These are phyloP conservation scores for Ammodytes dubius DNA, from an alignment of 2,113 vertebrate species.

Conservation along the genomic window DNA sequence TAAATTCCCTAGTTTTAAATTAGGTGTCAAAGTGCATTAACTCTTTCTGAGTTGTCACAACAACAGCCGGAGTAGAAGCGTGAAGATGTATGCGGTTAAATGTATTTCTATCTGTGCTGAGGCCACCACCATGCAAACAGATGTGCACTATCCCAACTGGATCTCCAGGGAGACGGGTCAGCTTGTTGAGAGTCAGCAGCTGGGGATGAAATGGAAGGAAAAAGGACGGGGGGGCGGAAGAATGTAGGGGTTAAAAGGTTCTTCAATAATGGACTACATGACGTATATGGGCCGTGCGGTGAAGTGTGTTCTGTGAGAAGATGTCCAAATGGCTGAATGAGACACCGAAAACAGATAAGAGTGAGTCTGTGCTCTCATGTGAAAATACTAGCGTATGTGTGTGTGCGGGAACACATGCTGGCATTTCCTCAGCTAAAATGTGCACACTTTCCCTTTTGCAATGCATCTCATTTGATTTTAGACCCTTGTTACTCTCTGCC, in stretches of 20 bases:
- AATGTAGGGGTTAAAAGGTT: not conserved
- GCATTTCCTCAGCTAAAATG: not conserved
- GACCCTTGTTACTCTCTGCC: slow-evolving; percentile 2
- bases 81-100: too few relatives aligned
- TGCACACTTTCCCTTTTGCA: not conserved
- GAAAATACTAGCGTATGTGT: too few relatives aligned
- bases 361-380: not conserved
- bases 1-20: not conserved
- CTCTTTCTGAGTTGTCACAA: too few relatives aligned
- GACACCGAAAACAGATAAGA: not conserved
- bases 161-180: slow-evolving; percentile 19
- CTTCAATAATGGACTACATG: not conserved
- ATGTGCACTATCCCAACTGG: not conserved
- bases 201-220: not conserved
- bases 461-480: not conserved
- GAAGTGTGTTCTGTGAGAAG: not conserved
- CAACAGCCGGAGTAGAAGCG: too few relatives aligned
- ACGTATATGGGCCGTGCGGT: not conserved
- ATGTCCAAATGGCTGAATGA: not conserved
- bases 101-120: not conserved
- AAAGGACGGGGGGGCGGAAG: not conserved
- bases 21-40: too few relatives aligned
- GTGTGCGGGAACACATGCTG: not conserved
- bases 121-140: slow-evolving; percentile 9
- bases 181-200: not conserved